Conservation (phyloP, 1,140 invertebrate genomes). For the Anadara kagoshimensis region DNA sequence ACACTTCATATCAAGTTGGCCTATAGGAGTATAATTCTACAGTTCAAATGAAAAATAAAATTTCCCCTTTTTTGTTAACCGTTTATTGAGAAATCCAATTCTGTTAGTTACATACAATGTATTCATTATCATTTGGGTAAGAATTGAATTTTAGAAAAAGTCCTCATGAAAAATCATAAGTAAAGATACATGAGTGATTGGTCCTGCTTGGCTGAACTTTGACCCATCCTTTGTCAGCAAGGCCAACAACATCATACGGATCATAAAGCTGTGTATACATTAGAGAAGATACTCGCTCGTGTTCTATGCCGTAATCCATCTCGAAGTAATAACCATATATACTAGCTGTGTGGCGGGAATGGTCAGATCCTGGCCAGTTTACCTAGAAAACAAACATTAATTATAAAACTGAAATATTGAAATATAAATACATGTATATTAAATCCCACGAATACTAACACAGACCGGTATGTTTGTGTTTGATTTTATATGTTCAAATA, state of each 20-base stretch:
- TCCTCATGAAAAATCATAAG: constrained; percentile 33
- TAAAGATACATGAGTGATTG: constrained; percentile 42
- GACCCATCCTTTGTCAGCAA: constrained; percentile 48
- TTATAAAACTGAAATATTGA: neutral
- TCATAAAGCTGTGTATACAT: constrained; percentile 54
- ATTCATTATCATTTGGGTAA: neutral
- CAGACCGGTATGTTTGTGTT: too few species aligned
- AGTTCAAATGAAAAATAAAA: too few species aligned
- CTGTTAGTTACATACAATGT: neutral
- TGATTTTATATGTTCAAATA: too few species aligned
- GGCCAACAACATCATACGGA: constrained; percentile 38
- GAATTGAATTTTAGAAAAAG: neutral
- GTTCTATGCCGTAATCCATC: constrained; percentile 46
- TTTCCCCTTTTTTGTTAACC: too few species aligned
- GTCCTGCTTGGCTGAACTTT: constrained; percentile 37
- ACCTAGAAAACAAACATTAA: constrained; percentile 27
- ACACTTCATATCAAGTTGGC: too few species aligned
- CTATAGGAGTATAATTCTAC: too few species aligned
- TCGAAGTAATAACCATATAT: constrained; percentile 61
- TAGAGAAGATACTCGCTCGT: constrained; percentile 47
- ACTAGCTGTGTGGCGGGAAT: constrained; percentile 15
- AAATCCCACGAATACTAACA: too few species aligned
- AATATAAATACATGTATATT: too few species aligned
- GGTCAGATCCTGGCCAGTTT: constrained; percentile 47
- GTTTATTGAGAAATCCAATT: too few species aligned